Percentiles rank a stretch among this genome's conserved stretches.
Conservation (phyloP, 2,888 invertebrate species). For the Napeogenes inachia region DNA sequence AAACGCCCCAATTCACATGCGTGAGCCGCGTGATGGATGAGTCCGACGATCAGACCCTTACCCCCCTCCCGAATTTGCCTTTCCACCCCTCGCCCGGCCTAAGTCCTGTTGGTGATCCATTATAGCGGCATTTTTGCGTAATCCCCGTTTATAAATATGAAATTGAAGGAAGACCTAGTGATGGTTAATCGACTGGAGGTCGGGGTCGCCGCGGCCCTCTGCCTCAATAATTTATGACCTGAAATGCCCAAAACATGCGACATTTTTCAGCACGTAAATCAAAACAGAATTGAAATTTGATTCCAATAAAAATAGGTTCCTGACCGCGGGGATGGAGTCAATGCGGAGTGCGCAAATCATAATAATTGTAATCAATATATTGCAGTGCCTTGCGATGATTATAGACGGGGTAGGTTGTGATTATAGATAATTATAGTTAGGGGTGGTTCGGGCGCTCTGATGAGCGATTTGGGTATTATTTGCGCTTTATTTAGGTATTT, state of each 20-base stretch:
- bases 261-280: conserved; percentile 26
- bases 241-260: conserved; percentile 34
- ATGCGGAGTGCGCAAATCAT: conserved; percentile 39
- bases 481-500: conserved; percentile 82
- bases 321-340: conserved; percentile 32
- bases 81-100: conserved; percentile 58
- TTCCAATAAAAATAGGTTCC: conserved; percentile 26
- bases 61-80: conserved; percentile 70
- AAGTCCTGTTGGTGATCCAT: conserved; percentile 76
- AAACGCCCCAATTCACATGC: conserved; percentile 77
- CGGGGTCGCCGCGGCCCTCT: conserved; percentile 64
- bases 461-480: conserved; percentile 81
- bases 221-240: conserved; percentile 61
- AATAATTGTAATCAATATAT: conserved; percentile 45
- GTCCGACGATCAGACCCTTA: conserved; percentile 74
- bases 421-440: conserved; percentile 69
- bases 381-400: conserved; percentile 48
- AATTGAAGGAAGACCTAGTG: conserved; percentile 75
- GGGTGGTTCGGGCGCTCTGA: conserved; percentile 62
- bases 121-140: conserved; percentile 76
- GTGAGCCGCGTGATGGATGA: conserved; percentile 76
- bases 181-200: conserved; percentile 77
- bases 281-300: conserved; percentile 25
- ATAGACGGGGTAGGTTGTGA: conserved; percentile 48
- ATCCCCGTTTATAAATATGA: conserved; percentile 78